Evolutionary conservation across 2,797 vertebrate genomes (phyloP), one percentile per base, ranked within the genome.

Genomic region (Odontamblyopus rebecca): DNA sequence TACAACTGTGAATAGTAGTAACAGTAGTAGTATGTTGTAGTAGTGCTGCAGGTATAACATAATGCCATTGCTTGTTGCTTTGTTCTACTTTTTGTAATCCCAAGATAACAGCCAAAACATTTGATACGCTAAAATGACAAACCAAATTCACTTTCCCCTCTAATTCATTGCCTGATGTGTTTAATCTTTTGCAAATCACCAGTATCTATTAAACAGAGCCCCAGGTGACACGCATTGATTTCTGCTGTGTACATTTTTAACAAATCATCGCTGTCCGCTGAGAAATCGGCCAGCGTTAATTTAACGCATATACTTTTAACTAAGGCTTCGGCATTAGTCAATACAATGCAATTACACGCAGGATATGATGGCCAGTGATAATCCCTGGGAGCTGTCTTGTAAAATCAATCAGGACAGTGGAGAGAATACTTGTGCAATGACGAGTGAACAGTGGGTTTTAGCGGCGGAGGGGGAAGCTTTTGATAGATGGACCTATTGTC

Each of bases 401-500:
- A 87, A 88, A 91, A 92, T 89, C 88, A 88, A 88, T 92, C 86
- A 82, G 80, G 71, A 74, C 78, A 73, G 67, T 85, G 71, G 81
- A 83, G 84, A 86, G 84, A 85, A 84, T 74, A 70, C 76, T 82
- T 77, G 77, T 68, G 72, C 72, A 67, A 78, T 65, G 77, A 82
- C 74, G 69, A 64, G 77, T 85, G 82, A 87, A 80, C 81, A 71
- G 74, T 86, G 70, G 72, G 71, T 74, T 73, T 67, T 68, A 68
- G 71, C 83, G 68, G 74, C 84, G 74, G 86, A 59, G 73, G 82
- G 83, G 15, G 1, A 75, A 75, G 77, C 73, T 70, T 83, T 79
- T 94, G 92, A 94, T 93, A 88, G 88, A 94, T 93, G 89, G 81
- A 67, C 60, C 18, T 80, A 86, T 93, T 87, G 82, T 89, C 80